Conservation (phyloP, 1,140 invertebrate species). For the Eumaeus atala region DNA sequence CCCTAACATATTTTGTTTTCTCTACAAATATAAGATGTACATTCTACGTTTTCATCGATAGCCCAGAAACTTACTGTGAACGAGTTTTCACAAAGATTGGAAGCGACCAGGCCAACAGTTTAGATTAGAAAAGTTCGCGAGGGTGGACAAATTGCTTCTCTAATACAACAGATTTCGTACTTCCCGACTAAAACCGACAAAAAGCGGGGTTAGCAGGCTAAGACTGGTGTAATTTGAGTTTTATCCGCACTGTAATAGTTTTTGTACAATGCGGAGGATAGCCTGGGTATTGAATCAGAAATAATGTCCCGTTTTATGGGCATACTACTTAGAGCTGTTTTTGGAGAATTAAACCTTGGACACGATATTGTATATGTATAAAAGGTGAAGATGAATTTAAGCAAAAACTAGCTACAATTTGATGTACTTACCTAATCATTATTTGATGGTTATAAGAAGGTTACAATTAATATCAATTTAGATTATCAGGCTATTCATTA, state of each 20-base stretch:
- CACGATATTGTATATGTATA: no score
- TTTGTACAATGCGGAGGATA: conserved; percentile 26
- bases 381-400: no score
- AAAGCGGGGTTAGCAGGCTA: conserved; percentile 30
- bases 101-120: conserved; percentile 49
- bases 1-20: no score
- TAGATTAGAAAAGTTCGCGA: conserved; percentile 68
- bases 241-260: conserved; percentile 28
- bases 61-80: conserved; percentile 24
- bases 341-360: no score
- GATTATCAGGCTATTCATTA: no score
- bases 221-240: conserved; percentile 31
- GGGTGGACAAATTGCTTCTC: conserved; percentile 61
- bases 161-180: conserved; percentile 66
- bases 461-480: no score
- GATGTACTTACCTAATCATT: no score
- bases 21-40: background rate
- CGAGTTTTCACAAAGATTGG: conserved; percentile 57
- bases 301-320: conserved; percentile 32
- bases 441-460: no score
- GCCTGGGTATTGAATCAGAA: conserved; percentile 31
- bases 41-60: conserved; percentile 24
- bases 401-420: no score
- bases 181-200: conserved; percentile 41
- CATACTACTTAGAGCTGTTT: conserved; percentile 10